phyloP scores from a whole-genome alignment of 2,113 vertebrate species.

The Proterorhinus semilunaris region DNA sequence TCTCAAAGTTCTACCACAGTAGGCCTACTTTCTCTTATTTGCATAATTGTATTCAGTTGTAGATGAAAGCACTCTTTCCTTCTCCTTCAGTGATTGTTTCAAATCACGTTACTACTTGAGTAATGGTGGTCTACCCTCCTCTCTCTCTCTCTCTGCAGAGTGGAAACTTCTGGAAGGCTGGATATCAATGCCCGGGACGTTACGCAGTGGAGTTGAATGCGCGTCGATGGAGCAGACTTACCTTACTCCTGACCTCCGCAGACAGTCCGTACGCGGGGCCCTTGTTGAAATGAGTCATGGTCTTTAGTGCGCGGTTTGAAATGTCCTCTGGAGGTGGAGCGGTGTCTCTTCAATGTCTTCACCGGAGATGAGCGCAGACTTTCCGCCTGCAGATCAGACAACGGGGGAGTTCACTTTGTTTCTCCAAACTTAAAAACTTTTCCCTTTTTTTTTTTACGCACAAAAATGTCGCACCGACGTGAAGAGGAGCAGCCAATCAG shows the following conservation, averaged over 20 bases:
- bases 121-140: too few relatives aligned
- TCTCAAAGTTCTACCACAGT: too few relatives aligned
- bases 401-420: neutral
- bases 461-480: neutral
- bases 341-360: neutral
- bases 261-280: constrained; percentile 91
- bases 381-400: neutral
- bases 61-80: too few relatives aligned
- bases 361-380: constrained; percentile 22
- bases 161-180: too few relatives aligned
- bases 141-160: too few relatives aligned
- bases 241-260: constrained; percentile 93
- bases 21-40: too few relatives aligned
- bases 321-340: neutral
- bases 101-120: too few relatives aligned
- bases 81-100: too few relatives aligned
- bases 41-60: too few relatives aligned
- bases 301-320: constrained; percentile 23
- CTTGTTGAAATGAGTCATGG: constrained; percentile 92
- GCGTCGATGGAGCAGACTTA: constrained; percentile 46
- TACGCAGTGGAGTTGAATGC: too few relatives aligned
- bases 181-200: too few relatives aligned
- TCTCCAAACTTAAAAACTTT: neutral
- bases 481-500: neutral
- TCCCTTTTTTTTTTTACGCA: neutral